These are phyloP conservation scores for Cyclargus thomasi DNA, from an alignment of 1,140 invertebrate species.

Conservation along the genomic window DNA sequence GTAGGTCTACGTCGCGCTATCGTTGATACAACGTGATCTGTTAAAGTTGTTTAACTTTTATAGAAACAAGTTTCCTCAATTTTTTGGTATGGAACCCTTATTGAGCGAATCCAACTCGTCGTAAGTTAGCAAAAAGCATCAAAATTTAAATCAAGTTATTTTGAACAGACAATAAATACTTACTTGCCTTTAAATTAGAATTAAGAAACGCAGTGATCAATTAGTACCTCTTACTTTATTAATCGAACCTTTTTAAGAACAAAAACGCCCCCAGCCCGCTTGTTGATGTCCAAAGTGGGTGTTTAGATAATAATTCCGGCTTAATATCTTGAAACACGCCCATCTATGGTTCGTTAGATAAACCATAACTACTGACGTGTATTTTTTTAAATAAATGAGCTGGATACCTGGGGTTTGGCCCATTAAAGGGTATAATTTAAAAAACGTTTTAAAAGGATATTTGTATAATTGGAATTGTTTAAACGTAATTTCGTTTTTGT, in stretches of 20 bases:
- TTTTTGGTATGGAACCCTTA: too few species aligned
- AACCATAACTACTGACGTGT: constrained; percentile 18
- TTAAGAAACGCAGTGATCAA: not conserved
- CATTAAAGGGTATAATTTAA: constrained; percentile 7
- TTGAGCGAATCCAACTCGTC: too few species aligned
- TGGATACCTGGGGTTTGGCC: not conserved
- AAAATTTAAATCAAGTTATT: too few species aligned
- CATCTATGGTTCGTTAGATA: constrained; percentile 15
- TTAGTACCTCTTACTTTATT: not conserved
- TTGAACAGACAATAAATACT: too few species aligned
- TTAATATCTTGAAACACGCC: constrained; percentile 33
- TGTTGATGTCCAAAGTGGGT: constrained; percentile 43
- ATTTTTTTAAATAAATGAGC: constrained; percentile 14
- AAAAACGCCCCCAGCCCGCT: not conserved
- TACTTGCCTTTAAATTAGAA: not conserved
- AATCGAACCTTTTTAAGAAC: not conserved
- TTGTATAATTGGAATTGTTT: not conserved
- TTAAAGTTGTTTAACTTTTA: too few species aligned
- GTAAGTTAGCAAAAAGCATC: too few species aligned
- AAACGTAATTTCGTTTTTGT: not conserved
- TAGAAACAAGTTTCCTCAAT: too few species aligned
- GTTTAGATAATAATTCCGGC: constrained; percentile 43
- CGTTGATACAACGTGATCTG: too few species aligned
- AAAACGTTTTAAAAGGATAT: constrained; percentile 9
- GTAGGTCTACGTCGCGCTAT: too few species aligned